A percentile compares a stretch with the other conserved stretches of the same genome.
Evolutionary conservation across 1,140 invertebrate genomes (phyloP).

Genomic region (Condylostylus longicornis): DNA sequence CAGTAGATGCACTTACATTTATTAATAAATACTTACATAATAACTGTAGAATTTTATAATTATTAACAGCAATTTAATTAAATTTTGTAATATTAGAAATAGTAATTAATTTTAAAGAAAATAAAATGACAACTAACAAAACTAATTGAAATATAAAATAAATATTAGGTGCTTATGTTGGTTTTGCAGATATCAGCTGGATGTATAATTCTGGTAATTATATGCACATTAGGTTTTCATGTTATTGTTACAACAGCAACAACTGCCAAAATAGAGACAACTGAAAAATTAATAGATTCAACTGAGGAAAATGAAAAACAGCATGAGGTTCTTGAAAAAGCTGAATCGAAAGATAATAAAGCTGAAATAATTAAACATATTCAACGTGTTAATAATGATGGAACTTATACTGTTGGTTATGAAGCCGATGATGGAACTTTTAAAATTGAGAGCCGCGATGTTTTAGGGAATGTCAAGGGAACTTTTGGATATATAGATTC

Average conservation of each 20-base stretch:
- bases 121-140: too few species aligned
- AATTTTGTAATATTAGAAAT: too few species aligned
- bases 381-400: slow-evolving; percentile 64
- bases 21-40: too few species aligned
- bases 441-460: slow-evolving; percentile 69
- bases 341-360: slow-evolving; percentile 41
- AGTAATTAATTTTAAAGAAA: too few species aligned
- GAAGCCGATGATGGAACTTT: slow-evolving; percentile 71
- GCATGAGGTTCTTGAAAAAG: slow-evolving; percentile 34
- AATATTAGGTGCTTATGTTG: neutral
- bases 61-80: too few species aligned
- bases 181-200: slow-evolving; percentile 1
- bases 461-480: slow-evolving; percentile 66
- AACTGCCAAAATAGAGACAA: neutral
- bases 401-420: slow-evolving; percentile 70
- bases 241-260: neutral
- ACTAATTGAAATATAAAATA: neutral
- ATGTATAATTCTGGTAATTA: neutral
- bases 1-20: too few species aligned
- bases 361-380: slow-evolving; percentile 57
- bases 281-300: neutral
- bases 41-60: too few species aligned
- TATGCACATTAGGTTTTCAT: neutral
- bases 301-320: neutral
- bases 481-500: slow-evolving; percentile 74